These are phyloP conservation scores for Chironomus striatipennis DNA, from an alignment of 1,140 invertebrate genomes.

Conservation along the genomic window DNA sequence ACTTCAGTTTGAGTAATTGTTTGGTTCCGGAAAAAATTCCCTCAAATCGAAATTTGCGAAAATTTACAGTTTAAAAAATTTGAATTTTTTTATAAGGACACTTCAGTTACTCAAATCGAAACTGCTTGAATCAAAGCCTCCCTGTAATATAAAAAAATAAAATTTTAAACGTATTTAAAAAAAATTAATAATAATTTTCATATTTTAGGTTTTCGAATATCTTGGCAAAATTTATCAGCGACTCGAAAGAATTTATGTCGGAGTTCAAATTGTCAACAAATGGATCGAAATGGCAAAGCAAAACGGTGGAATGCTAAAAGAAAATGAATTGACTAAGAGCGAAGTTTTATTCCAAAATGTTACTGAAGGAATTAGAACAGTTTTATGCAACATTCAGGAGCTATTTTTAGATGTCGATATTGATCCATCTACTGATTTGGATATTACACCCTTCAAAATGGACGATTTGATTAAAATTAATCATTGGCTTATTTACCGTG, in stretches of 20 bases:
- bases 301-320: not conserved
- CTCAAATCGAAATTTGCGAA: no score
- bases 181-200: not conserved
- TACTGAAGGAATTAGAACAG: not conserved
- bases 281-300: not conserved
- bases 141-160: no score
- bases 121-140: no score
- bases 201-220: constrained; percentile 16
- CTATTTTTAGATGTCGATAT: not conserved
- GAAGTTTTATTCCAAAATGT: not conserved
- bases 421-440: not conserved
- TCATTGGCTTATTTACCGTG: constrained; percentile 12
- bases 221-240: not conserved
- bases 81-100: no score
- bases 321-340: not conserved
- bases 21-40: no score
- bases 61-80: no score
- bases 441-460: not conserved
- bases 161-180: no score
- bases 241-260: not conserved
- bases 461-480: not conserved
- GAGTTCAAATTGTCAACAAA: constrained; percentile 3
- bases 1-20: no score
- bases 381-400: not conserved
- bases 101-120: no score